Conservation (phyloP, 2,113 vertebrate species). For the Spea multiplicata region DNA sequence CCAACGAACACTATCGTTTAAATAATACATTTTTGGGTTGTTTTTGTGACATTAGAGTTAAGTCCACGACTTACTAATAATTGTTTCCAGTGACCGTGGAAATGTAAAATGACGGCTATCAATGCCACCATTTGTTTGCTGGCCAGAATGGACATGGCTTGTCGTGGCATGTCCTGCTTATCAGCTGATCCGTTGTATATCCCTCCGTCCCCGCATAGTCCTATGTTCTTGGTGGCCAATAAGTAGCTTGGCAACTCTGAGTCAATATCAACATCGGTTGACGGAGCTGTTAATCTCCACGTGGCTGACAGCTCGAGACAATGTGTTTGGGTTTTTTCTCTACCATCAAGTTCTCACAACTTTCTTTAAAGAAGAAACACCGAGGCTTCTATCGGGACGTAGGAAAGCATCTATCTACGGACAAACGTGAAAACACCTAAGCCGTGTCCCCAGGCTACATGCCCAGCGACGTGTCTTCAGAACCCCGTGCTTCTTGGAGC, state of each 20-base stretch:
- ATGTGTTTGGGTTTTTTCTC: not conserved
- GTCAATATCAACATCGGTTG: conserved; percentile 79
- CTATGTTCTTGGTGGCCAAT: conserved; percentile 74
- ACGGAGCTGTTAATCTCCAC: conserved; percentile 76
- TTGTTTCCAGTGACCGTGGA: conserved; percentile 56
- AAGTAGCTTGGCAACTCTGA: conserved; percentile 74
- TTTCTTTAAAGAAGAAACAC: not conserved
- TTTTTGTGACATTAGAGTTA: conserved; percentile 12
- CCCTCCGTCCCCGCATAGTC: conserved; percentile 66
- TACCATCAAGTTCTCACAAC: not conserved
- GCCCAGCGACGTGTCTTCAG: too few species aligned
- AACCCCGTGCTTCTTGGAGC: too few species aligned
- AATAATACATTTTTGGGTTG: not conserved
- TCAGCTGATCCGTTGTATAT: conserved; percentile 79
- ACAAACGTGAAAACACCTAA: conserved; percentile 59
- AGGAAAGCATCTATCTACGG: conserved; percentile 69
- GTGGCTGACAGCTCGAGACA: conserved; percentile 64
- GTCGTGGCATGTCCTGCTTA: conserved; percentile 73
- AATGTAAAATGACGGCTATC: conserved; percentile 68
- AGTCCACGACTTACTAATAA: conserved; percentile 59
- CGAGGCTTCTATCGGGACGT: conserved; percentile 38
- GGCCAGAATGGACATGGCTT: conserved; percentile 70
- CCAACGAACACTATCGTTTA: too few species aligned
- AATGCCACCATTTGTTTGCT: conserved; percentile 66
- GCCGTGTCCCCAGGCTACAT: conserved; percentile 46